These are phyloP conservation scores for Aurelia aurita DNA, from an alignment of 30 jellyfish, hydroid and myxozoan species.

Conservation along the genomic window DNA sequence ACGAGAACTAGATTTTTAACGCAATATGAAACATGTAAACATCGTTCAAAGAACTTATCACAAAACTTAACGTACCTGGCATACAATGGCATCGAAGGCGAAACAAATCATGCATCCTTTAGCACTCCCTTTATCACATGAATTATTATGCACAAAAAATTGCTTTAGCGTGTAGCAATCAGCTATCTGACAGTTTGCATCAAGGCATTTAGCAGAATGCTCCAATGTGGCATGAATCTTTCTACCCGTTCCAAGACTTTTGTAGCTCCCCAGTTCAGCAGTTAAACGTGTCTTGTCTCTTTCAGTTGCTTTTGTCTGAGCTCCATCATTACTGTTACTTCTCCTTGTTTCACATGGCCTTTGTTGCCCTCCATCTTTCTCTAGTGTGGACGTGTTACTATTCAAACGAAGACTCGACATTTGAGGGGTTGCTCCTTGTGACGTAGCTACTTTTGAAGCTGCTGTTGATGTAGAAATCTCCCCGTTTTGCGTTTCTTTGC, in stretches of 20 bases:
- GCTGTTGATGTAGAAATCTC: not conserved
- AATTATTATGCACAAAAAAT: constrained; percentile 29
- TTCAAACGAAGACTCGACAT: constrained; percentile 53
- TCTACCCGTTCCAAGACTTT: too few relatives aligned
- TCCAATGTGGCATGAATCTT: constrained; percentile 26
- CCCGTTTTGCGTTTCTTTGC: too few relatives aligned
- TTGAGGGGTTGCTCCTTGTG: constrained; percentile 56
- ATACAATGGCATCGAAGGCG: constrained; percentile 71
- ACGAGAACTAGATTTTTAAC: too few relatives aligned
- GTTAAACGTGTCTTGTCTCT: too few relatives aligned
- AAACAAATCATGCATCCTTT: constrained; percentile 69
- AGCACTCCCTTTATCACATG: constrained; percentile 37
- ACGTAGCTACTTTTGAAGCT: not conserved
- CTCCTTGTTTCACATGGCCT: too few relatives aligned
- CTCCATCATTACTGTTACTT: too few relatives aligned
- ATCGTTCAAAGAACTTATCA: too few relatives aligned
- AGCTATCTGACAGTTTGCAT: constrained; percentile 21
- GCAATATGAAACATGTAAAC: too few relatives aligned
- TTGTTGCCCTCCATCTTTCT: not conserved
- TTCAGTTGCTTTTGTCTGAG: too few relatives aligned
- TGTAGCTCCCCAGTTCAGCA: too few relatives aligned
- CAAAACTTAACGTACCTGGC: constrained; percentile 47
- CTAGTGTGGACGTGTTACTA: constrained; percentile 19
- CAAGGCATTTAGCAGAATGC: constrained; percentile 40
- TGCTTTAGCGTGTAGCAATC: constrained; percentile 55